phyloP scores from a whole-genome alignment of 1,140 invertebrate species.

The Trinorchestia longiramus region DNA sequence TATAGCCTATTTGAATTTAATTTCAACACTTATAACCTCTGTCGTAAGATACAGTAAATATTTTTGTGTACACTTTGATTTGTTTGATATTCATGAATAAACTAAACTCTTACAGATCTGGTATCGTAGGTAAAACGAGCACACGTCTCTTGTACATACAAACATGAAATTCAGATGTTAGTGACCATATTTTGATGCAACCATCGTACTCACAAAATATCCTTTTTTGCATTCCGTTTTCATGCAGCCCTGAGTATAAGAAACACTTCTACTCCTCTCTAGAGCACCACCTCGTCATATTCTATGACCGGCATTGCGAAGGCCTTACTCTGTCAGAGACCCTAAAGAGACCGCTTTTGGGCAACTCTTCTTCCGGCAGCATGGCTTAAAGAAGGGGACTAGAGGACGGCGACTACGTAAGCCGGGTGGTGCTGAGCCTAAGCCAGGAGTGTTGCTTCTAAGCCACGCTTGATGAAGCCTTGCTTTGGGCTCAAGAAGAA shows the following conservation, averaged over 20 bases:
- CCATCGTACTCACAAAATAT: no score
- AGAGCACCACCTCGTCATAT: neutral
- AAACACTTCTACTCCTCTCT: neutral
- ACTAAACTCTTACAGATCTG: neutral
- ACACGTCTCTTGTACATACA: neutral
- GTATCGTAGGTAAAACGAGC: neutral
- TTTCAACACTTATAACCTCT: neutral
- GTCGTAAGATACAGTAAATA: neutral
- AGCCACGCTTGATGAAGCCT: slow-evolving; percentile 29
- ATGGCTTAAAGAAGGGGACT: neutral
- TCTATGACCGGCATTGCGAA: neutral
- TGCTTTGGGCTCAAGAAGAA: slow-evolving; percentile 25
- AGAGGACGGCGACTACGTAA: neutral
- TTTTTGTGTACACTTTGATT: neutral
- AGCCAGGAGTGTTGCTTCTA: slow-evolving; percentile 12
- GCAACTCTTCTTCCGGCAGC: neutral
- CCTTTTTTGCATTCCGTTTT: neutral
- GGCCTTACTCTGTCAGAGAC: neutral
- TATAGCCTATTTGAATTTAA: neutral
- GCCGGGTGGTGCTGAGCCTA: neutral
- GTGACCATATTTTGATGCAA: no score
- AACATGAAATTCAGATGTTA: no score
- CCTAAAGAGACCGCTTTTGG: neutral
- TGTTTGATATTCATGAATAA: neutral
- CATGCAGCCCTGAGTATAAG: neutral